Evolutionary conservation across 1,140 invertebrate genomes (phyloP).

Genomic region (Diorhabda carinulata): DNA sequence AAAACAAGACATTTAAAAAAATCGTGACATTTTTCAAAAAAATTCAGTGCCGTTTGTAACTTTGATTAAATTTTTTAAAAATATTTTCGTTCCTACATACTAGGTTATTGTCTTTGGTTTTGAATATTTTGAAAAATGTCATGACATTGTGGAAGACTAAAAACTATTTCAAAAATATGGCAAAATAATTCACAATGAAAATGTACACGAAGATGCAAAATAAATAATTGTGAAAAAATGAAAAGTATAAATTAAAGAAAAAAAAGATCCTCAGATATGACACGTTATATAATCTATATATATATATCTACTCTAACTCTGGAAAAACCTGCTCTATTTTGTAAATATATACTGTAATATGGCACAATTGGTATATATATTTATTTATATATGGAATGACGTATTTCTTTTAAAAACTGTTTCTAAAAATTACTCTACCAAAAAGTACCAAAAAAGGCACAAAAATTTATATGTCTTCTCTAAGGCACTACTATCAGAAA

Average conservation of each 20-base stretch:
- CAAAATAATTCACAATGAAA: conserved; percentile 29
- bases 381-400: conserved; percentile 29
- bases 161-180: conserved; percentile 25
- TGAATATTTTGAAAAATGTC: background rate
- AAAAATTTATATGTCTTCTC: conserved; percentile 34
- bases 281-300: conserved; percentile 24
- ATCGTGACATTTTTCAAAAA: background rate
- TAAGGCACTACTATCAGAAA: conserved; percentile 33
- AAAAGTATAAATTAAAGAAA: conserved; percentile 18
- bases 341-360: conserved; percentile 30
- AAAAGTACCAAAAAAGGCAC: conserved; percentile 32
- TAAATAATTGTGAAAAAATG: conserved; percentile 17
- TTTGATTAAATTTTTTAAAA: background rate
- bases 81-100: background rate
- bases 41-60: background rate
- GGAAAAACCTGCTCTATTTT: conserved; percentile 23
- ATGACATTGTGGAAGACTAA: conserved; percentile 2
- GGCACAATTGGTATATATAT: conserved; percentile 26
- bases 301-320: conserved; percentile 21
- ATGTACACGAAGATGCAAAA: conserved; percentile 21
- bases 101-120: background rate
- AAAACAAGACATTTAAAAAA: conserved; percentile 21
- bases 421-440: conserved; percentile 22
- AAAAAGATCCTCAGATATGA: conserved; percentile 23
- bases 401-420: conserved; percentile 19